Base-by-base conservation (phyloP, 2,888 invertebrate genomes). In the Melinaea menophilus region DNA sequence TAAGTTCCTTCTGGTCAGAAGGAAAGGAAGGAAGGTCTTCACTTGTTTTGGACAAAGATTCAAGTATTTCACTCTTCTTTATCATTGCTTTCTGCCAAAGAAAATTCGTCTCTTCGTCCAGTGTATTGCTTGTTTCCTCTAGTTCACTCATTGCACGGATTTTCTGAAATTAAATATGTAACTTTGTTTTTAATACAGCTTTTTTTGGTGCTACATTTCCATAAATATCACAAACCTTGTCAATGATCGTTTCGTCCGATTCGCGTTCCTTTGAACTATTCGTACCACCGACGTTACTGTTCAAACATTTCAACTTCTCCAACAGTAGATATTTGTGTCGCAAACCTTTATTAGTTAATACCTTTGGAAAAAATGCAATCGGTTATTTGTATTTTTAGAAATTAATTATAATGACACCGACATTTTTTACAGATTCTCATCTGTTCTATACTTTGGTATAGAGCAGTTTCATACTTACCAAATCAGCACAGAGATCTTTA, bases 301-400 rank as follows among this genome's bases (percentile, higher is more conserved):
- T 55, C 5, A 45, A 45, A 55, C 22, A 34, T 58, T 60, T 63
- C 2, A 65, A 2, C 35, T 58, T 61, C 12, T 56, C 35, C 37
- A 58, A 22, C 5, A 74, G 34, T 4, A 70, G 66, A 35, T 56
- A 55, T 58, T 73, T 74, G 51, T 68, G 67, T 5, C 66, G 56
- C 13, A 74, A 62, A n/a, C 78, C 78, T 55, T 69, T 63, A 62
- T 67, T 73, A 13, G 78, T 78, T 58, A 78, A 56, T 4, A 77
- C 70, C 78, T 79, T 58, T 58, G 68, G 72, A 58, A 55, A 59
- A 64, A 55, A 22, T 22, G 22, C 22, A 22, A 22, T 22, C 22
- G 22, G 22, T 22, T 22, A 22, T 22, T 22, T 22, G 22, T 1
- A 22, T 1, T 22, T 22, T 22, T 22, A 22, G 22, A 22, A 22